Evolutionary conservation across 2,113 vertebrate species (phyloP).

Genomic region (Hypomesus transpacificus): DNA sequence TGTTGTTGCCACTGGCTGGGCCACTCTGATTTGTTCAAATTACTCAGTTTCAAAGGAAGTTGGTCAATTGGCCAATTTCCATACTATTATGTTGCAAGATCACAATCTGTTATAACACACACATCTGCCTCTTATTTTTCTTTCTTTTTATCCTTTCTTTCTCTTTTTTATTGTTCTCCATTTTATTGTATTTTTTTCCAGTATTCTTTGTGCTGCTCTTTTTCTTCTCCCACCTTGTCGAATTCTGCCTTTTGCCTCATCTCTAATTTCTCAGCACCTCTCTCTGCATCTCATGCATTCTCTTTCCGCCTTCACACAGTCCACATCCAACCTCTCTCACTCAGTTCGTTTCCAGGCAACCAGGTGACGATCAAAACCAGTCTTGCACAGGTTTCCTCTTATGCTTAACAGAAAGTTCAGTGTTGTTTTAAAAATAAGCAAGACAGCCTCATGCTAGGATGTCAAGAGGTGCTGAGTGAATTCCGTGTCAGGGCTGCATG

Average conservation of each 20-base stretch:
- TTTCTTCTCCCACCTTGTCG: too few species aligned
- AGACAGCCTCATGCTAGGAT: slow-evolving; percentile 1
- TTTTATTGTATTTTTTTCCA: neutral
- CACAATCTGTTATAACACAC: slow-evolving; percentile 32
- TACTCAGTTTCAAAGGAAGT: slow-evolving; percentile 45
- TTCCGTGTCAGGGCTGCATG: slow-evolving; percentile 1
- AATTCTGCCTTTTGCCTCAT: neutral
- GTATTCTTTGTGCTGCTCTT: neutral
- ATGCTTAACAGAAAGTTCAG: neutral
- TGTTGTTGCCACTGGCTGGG: slow-evolving; percentile 15
- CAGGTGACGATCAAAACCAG: slow-evolving; percentile 18
- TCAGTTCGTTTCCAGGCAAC: neutral
- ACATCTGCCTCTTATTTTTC: slow-evolving; percentile 5
- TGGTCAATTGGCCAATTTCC: slow-evolving; percentile 64
- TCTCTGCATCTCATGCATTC: neutral
- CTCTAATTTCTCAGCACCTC: neutral
- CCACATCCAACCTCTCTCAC: neutral
- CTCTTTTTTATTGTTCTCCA: neutral
- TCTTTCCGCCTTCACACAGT: neutral
- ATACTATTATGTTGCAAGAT: slow-evolving; percentile 54
- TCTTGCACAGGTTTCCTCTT: slow-evolving; percentile 2
- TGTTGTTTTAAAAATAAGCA: neutral
- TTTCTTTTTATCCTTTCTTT: slow-evolving; percentile 22
- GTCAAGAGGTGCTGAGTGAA: slow-evolving; percentile 11
- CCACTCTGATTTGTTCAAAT: slow-evolving; percentile 11